Percentiles rank a stretch among this genome's conserved stretches.
These are phyloP conservation scores for Uropetala carovei DNA, from an alignment of 2,888 invertebrate genomes.

Conservation along the genomic window DNA sequence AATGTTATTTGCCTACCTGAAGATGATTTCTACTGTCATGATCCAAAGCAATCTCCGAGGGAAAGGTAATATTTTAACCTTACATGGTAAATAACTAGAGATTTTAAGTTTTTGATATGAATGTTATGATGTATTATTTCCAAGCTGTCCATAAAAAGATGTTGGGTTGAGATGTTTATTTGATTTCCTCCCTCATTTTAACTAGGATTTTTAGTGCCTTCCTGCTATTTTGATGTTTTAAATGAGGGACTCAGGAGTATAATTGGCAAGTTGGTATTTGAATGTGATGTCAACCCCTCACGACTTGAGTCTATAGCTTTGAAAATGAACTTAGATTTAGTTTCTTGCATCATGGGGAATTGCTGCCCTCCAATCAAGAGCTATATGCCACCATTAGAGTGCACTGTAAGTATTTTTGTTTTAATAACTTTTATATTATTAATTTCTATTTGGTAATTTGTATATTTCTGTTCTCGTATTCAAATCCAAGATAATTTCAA, in stretches of 20 bases:
- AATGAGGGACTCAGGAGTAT: slow-evolving; percentile 79
- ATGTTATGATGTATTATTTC: too few relatives aligned
- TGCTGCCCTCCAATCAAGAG: slow-evolving; percentile 82
- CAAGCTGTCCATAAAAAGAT: too few relatives aligned
- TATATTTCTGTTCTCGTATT: not conserved
- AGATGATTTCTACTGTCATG: slow-evolving; percentile 22
- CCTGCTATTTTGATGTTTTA: slow-evolving; percentile 77
- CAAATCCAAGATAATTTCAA: not conserved
- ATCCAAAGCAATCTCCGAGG: slow-evolving; percentile 38
- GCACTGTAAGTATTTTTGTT: not conserved
- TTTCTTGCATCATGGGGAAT: slow-evolving; percentile 84
- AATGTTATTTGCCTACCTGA: slow-evolving; percentile 49
- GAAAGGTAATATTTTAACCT: not conserved
- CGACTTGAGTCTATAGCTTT: slow-evolving; percentile 83
- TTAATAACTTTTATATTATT: too few relatives aligned
- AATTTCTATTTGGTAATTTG: too few relatives aligned
- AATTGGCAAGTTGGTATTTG: slow-evolving; percentile 83
- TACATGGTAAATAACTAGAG: not conserved
- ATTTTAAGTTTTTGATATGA: too few relatives aligned
- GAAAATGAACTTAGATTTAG: slow-evolving; percentile 84
- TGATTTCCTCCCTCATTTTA: not conserved
- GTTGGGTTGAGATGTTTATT: too few relatives aligned
- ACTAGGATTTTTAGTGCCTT: slow-evolving; percentile 16
- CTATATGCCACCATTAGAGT: slow-evolving; percentile 13
- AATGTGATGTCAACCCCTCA: slow-evolving; percentile 81